Conservation (phyloP, 1,140 invertebrate genomes). For the Ips typographus region DNA sequence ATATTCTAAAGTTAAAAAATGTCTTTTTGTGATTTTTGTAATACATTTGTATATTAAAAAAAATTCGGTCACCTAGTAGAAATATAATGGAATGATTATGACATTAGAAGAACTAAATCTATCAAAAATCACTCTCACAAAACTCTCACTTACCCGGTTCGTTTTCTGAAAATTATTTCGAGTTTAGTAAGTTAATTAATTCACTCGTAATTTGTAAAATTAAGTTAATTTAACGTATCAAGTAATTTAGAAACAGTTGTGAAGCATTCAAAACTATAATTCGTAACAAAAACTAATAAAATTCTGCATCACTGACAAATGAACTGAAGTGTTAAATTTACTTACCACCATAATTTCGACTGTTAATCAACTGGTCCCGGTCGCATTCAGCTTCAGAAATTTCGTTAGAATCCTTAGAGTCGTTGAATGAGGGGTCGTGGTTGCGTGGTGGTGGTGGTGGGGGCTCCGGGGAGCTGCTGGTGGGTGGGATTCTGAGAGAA, state of each 20-base stretch:
- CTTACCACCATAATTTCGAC: conserved; percentile 72
- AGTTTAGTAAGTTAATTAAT: conserved; percentile 21
- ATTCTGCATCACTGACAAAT: conserved; percentile 2
- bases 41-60: no score
- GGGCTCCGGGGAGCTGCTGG: conserved; percentile 69
- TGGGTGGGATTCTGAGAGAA: conserved; percentile 67
- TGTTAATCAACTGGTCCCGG: conserved; percentile 72
- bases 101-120: background rate
- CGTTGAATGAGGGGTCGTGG: conserved; percentile 79
- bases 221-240: background rate
- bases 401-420: conserved; percentile 90
- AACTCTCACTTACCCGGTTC: conserved; percentile 51
- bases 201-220: background rate
- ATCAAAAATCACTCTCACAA: conserved; percentile 43
- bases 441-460: conserved; percentile 77
- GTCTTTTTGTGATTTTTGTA: no score
- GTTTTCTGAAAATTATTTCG: conserved; percentile 51
- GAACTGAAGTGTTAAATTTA: conserved; percentile 35
- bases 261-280: background rate
- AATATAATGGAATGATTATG: no score
- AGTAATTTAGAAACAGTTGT: conserved; percentile 3
- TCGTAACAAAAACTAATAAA: background rate
- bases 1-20: no score
- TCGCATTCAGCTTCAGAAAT: conserved; percentile 92
- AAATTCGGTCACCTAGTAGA: no score